Base-by-base conservation (phyloP, 1,140 invertebrate genomes). In the Eriosoma lanigerum region DNA sequence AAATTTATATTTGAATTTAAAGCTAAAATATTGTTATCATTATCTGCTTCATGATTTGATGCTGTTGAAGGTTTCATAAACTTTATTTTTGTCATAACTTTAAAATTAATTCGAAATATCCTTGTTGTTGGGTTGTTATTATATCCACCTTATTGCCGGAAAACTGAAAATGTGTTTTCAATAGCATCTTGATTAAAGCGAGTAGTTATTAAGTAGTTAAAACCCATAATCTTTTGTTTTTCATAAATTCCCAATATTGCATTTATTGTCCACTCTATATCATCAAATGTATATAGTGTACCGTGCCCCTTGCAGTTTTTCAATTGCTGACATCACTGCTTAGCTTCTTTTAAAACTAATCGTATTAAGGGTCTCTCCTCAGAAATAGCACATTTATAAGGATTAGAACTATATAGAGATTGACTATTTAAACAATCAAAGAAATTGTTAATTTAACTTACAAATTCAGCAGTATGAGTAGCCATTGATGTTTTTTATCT, bases 151-250 rank as follows among this genome's bases (percentile, higher is more conserved):
- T 56, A 21, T 44, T 68, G 64, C 3, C 38, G 64, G 19, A 38
- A 68, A 44, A 68, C 64, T 46, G 64, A 68, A 46, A 68, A 68
- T 21, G 64, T 46, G n/a, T 68, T 68, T 46, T 68, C 64, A 38
- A 68, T 21, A 2, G n/a, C 64, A 68, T 68, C 64, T 44, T 68
- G 64, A 44, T 68, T 46, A 8, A 46, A 68, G 3, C 64, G 3
- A 46, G 29, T 19, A 44, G 38, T 44, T n/a, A 56, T 1, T 15
- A 56, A 56, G 21, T 56, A 56, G 3, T 56, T 3, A 24, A 56
- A 56, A 10, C 52, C 52, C 8, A 9, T 56, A 8, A n/a, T 68
- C n/a, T 68, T 32, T 38, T 68, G 64, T 68, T 68, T 15, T 44
- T 68, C 1, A 68, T 38, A 66, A 4, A 66, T 12, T 2, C 29